Percentiles rank a stretch among this genome's conserved stretches.
phyloP scores from a whole-genome alignment of 2,113 vertebrate genomes.

The Martes martes region DNA sequence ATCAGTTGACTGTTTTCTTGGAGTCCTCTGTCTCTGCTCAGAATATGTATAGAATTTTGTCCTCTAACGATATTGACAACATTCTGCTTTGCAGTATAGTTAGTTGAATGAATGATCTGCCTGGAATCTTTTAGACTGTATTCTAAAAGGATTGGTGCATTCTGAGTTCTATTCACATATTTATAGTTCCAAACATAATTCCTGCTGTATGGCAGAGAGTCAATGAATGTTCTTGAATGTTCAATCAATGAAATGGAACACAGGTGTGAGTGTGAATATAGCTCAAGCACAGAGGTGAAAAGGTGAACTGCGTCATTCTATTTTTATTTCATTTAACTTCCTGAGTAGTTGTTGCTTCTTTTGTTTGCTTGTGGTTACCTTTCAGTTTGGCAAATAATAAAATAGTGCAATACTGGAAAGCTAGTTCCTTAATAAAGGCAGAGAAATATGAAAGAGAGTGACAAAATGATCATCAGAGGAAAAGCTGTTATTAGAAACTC shows the following conservation, averaged over 20 bases:
- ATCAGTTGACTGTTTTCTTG: background rate
- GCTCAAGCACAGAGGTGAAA: background rate
- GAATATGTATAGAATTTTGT: background rate
- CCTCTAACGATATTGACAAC: background rate
- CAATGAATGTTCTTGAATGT: background rate
- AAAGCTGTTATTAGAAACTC: background rate
- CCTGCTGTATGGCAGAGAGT: background rate
- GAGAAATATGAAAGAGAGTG: background rate
- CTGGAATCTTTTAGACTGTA: background rate
- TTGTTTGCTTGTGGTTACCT: background rate
- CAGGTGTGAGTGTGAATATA: background rate
- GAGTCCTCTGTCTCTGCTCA: background rate
- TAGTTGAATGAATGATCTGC: background rate
- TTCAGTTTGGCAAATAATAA: background rate
- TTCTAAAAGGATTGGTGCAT: background rate
- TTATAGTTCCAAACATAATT: background rate
- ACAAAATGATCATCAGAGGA: background rate
- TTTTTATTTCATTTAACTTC: constrained; percentile 29
- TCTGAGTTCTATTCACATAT: background rate
- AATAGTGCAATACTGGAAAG: background rate
- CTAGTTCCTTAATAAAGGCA: background rate
- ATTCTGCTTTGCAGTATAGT: background rate
- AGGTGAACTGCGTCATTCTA: background rate
- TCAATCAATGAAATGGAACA: background rate
- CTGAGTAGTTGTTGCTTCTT: background rate